These are phyloP conservation scores for Propithecus perrieri DNA, from an alignment of 2,797 vertebrate genomes.

Conservation along the genomic window DNA sequence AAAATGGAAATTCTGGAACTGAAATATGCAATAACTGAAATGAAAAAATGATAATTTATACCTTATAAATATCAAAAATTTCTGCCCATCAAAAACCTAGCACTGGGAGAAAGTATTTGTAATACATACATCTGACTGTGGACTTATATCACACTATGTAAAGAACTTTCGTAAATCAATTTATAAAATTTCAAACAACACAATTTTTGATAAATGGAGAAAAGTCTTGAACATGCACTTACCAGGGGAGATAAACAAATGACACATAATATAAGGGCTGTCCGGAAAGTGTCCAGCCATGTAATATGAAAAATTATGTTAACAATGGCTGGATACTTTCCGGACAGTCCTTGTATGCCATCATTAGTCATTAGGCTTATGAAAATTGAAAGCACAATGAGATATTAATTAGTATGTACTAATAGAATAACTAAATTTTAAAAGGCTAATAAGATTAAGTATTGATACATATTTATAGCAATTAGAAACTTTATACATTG, in stretches of 20 bases:
- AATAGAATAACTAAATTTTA: not conserved
- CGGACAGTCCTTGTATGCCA: not conserved
- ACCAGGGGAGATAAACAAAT: conserved; percentile 4
- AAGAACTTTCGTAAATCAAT: not conserved
- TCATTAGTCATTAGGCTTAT: not conserved
- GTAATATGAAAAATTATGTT: too few species aligned
- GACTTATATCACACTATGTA: not conserved
- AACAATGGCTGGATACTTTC: too few species aligned
- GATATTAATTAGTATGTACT: not conserved
- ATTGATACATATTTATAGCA: not conserved
- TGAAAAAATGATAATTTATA: conserved; percentile 23
- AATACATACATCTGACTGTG: not conserved
- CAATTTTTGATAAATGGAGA: not conserved
- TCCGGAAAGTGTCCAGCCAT: too few species aligned
- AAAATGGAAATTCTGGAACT: not conserved
- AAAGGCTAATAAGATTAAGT: not conserved
- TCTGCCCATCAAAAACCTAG: not conserved
- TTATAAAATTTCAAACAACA: not conserved
- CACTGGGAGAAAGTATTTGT: not conserved
- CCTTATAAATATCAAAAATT: not conserved
- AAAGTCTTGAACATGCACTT: not conserved
- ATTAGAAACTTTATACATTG: not conserved
- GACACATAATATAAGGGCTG: not conserved
- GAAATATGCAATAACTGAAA: not conserved
- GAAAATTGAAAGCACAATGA: not conserved